Conservation (phyloP, 2,113 vertebrate genomes). For the Dromaius novaehollandiae region DNA sequence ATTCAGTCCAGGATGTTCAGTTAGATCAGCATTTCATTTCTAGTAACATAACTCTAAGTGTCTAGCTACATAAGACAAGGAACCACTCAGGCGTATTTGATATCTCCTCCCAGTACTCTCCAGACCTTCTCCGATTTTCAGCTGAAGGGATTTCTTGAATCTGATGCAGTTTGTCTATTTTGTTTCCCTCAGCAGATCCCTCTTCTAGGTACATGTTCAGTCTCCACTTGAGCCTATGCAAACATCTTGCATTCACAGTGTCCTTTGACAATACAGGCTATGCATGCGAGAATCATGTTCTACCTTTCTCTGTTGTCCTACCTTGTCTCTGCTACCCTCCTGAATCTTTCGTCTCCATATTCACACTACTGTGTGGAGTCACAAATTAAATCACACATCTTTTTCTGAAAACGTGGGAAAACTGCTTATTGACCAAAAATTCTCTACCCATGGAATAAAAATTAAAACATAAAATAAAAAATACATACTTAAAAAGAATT, state of each 20-base stretch:
- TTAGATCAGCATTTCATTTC: not conserved
- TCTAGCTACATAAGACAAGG: not conserved
- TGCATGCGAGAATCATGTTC: not conserved
- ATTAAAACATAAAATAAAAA: not conserved
- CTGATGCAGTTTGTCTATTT: not conserved
- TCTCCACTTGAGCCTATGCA: not conserved
- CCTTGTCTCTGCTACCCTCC: not conserved
- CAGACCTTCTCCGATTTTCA: not conserved
- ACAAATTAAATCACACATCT: not conserved
- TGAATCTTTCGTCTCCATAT: not conserved
- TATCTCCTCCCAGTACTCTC: not conserved
- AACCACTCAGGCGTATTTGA: not conserved
- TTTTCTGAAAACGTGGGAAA: not conserved
- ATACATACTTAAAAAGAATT: not conserved
- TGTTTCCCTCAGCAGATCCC: not conserved
- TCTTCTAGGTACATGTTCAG: not conserved
- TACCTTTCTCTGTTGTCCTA: not conserved
- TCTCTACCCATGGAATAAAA: not conserved
- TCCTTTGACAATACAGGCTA: not conserved
- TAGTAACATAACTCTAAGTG: not conserved
- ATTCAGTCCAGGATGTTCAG: not conserved
- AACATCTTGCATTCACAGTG: not conserved
- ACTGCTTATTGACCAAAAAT: not conserved
- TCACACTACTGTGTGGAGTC: not conserved
- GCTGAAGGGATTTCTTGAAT: not conserved